These are phyloP conservation scores for Protosalanx chinensis DNA, from an alignment of 2,797 vertebrate genomes.

Conservation along the genomic window DNA sequence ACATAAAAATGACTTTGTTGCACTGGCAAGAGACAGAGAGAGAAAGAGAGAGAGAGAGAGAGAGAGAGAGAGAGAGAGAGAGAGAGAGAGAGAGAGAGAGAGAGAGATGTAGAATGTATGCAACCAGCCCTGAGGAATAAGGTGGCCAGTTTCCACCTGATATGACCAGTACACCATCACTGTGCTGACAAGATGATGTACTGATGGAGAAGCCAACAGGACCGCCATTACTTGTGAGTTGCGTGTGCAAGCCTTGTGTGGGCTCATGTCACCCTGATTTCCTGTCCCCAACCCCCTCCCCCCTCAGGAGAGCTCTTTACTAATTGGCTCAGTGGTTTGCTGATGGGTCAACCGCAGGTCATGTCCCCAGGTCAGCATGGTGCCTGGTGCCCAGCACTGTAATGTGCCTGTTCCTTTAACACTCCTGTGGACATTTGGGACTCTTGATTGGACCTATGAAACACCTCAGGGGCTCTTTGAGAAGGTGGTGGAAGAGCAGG, in stretches of 20 bases:
- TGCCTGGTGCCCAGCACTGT: conserved; percentile 32
- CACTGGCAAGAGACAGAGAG: not conserved
- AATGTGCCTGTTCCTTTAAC: conserved; percentile 37
- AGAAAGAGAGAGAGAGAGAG: too few species aligned
- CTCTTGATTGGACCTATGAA: conserved; percentile 43
- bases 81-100: too few species aligned
- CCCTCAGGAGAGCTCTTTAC: conserved; percentile 24
- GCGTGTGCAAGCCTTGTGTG: conserved; percentile 29
- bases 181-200: too few species aligned
- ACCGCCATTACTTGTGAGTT: conserved; percentile 14
- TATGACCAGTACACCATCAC: too few species aligned
- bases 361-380: conserved; percentile 43
- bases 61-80: too few species aligned
- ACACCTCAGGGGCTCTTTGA: conserved; percentile 6
- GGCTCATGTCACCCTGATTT: conserved; percentile 46
- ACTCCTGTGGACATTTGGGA: conserved; percentile 39
- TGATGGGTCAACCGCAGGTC: conserved; percentile 54
- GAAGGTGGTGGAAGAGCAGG: conserved; percentile 1
- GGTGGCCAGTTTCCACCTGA: not conserved
- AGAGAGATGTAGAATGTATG: too few species aligned
- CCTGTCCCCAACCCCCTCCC: conserved; percentile 17
- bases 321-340: conserved; percentile 63
- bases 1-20: not conserved
- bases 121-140: too few species aligned
- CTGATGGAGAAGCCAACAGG: not conserved